A percentile compares a stretch with the other conserved stretches of the same genome.
phyloP scores from a whole-genome alignment of 2,113 vertebrate species.

The Corapipo altera region DNA sequence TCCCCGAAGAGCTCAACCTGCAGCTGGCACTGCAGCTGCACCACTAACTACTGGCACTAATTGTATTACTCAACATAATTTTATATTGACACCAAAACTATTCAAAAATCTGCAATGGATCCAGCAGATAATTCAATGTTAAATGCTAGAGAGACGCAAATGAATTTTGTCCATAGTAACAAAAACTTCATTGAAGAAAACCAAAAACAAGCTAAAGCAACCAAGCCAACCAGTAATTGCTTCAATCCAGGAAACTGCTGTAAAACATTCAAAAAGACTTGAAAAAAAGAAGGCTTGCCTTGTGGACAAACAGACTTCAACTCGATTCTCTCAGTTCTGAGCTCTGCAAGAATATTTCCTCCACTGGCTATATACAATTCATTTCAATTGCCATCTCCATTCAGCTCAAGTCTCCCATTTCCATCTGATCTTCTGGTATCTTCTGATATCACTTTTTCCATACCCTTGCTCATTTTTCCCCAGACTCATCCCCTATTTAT shows the following conservation, averaged over 20 bases:
- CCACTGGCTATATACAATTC: not conserved
- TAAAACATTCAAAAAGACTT: not conserved
- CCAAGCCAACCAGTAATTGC: not conserved
- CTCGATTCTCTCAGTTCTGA: not conserved
- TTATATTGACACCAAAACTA: not conserved
- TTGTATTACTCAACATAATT: not conserved
- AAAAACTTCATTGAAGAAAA: not conserved
- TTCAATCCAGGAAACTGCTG: not conserved
- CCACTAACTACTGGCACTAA: not conserved
- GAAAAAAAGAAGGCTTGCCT: not conserved
- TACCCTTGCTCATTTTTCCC: not conserved
- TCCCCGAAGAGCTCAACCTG: not conserved
- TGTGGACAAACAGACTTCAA: not conserved
- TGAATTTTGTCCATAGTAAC: not conserved
- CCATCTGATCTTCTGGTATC: not conserved
- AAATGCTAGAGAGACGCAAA: not conserved
- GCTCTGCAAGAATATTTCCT: not conserved
- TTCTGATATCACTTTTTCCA: not conserved
- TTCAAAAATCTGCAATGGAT: not conserved
- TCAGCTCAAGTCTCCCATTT: not conserved
- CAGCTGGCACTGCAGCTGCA: not conserved
- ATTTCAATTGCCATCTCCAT: not conserved
- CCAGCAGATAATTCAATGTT: not conserved
- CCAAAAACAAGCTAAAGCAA: not conserved
- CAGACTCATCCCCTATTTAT: not conserved